Evolutionary conservation across 2,113 vertebrate genomes (phyloP), one percentile per base, ranked within the genome.

Genomic region (Varanus salvator): DNA sequence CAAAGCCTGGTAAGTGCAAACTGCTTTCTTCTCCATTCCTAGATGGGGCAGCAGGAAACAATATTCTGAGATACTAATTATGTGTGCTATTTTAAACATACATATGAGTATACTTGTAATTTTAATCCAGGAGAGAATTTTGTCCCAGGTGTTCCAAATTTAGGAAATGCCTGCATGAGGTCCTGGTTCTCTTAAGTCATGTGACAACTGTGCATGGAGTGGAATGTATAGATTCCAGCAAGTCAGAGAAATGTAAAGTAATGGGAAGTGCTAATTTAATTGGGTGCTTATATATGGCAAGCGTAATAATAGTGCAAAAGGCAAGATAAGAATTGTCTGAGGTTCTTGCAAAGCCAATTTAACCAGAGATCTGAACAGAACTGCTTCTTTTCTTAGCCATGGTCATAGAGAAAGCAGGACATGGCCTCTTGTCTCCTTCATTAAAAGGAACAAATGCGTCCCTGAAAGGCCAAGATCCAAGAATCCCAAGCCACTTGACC

Each of bases 261-360:
- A 66, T 6, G 11, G 21, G 38, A 66, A 23, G 21, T 17, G 4
- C 11, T 60, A 7, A 64, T 64, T 82, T 82, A n/a, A 82, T 17
- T 1, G 2, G 27, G 17, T 27, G 78, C 74, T 66, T n/a, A 78
- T 31, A 1, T n/a, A 86, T 19, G 60, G 6, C 38, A 87, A 78
- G 27, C 27, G 50, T 57, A 57, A 81, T 19, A 17, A 57, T 57
- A 84, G 38, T 77, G 81, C 84, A 91, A 19, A 4, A 88, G 89
- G 48, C 54, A 92, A 91, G 64, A 0, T 54, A 7, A 81, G 87
- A 92, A 92, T 86, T 92, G 1, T 4, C 90, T 76, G 64, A 71
- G 34, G 38, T 50, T 72, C 54, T 69, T 89, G 89, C 0, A 4
- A 50, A 74, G 74, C n/a, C 34, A 75, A n/a, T 15, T 82, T 48